phyloP scores from a whole-genome alignment of 2,113 vertebrate genomes.

The Larimichthys crocea region DNA sequence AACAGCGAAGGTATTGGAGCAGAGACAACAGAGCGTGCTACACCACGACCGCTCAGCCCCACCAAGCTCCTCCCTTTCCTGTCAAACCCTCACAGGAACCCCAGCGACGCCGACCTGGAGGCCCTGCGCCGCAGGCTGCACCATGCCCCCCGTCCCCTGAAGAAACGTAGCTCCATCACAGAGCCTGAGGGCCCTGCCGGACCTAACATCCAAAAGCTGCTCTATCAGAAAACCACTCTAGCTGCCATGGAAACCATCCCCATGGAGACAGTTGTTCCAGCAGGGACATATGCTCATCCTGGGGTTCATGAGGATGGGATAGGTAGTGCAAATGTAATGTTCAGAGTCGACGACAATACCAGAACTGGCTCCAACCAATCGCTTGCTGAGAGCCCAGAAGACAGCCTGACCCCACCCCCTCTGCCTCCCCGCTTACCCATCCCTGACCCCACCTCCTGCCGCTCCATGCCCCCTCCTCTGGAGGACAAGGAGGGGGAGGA shows the following conservation, averaged over 20 bases:
- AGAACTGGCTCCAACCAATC: conserved; percentile 22
- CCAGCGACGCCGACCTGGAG: conserved; percentile 91
- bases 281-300: conserved; percentile 64
- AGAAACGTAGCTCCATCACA: conserved; percentile 95
- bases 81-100: conserved; percentile 90
- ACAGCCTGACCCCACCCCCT: conserved; percentile 57
- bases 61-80: conserved; percentile 96
- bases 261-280: conserved; percentile 35
- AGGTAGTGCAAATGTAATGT: conserved; percentile 25
- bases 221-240: conserved; percentile 95
- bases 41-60: conserved; percentile 93
- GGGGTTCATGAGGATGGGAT: conserved; percentile 57
- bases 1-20: conserved; percentile 66
- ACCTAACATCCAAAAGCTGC: conserved; percentile 94
- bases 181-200: conserved; percentile 94
- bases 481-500: conserved; percentile 72
- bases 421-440: conserved; percentile 69
- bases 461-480: conserved; percentile 19
- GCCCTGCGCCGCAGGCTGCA: conserved; percentile 90
- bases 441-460: conserved; percentile 66
- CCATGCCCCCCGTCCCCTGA: conserved; percentile 91
- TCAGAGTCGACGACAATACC: background rate
- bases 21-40: conserved; percentile 81
- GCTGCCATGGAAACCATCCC: conserved; percentile 94
- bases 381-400: conserved; percentile 55